These are phyloP conservation scores for Folsomia manolachei DNA, from an alignment of 2,888 invertebrate genomes.

Conservation along the genomic window DNA sequence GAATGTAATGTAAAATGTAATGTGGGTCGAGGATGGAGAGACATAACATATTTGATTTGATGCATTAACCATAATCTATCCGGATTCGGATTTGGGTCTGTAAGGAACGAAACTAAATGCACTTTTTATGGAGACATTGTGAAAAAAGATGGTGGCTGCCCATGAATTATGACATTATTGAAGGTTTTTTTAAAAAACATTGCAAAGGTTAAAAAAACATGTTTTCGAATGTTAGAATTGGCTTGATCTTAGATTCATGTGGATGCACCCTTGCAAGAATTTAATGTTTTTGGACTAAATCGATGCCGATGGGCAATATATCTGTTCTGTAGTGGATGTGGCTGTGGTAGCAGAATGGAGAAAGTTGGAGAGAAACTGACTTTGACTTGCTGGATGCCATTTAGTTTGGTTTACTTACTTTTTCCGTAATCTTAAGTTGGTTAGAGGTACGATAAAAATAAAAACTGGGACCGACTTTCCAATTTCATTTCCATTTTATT, in stretches of 20 bases:
- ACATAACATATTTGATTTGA: background rate
- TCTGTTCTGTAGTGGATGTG: too few species aligned
- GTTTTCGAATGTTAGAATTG: background rate
- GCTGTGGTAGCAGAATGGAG: too few species aligned
- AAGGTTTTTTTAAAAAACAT: background rate
- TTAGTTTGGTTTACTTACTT: background rate
- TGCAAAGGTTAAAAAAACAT: background rate
- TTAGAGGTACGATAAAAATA: too few species aligned
- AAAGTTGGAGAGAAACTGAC: too few species aligned
- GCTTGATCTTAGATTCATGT: background rate
- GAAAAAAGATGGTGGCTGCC: background rate
- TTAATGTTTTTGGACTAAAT: background rate
- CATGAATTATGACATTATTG: background rate
- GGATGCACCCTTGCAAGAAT: background rate
- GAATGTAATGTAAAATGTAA: background rate
- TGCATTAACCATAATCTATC: background rate
- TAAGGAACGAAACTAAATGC: background rate
- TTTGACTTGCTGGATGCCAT: too few species aligned
- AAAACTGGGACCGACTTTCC: background rate
- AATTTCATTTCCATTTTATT: constrained; percentile 4
- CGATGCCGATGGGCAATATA: background rate
- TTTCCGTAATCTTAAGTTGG: too few species aligned
- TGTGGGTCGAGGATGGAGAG: too few species aligned
- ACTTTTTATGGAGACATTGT: background rate
- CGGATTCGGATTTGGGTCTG: background rate